Conservation (phyloP, 2,888 invertebrate species). For the Drosophila meridionalis region DNA sequence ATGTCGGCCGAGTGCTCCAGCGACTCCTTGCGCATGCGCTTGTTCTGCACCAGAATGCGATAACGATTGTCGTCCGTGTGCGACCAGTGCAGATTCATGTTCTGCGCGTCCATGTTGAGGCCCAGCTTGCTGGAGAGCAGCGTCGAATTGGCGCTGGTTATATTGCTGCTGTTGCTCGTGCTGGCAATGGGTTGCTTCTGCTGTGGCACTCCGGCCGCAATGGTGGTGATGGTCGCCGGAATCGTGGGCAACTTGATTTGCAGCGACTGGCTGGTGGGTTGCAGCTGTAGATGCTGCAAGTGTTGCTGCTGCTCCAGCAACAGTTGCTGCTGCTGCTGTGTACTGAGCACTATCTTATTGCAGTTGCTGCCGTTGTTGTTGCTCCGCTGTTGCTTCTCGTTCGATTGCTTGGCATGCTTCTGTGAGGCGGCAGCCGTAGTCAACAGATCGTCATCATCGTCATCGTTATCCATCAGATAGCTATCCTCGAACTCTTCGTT, state of each 20-base stretch:
- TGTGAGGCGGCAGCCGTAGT: slow-evolving; percentile 78
- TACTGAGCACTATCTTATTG: slow-evolving; percentile 50
- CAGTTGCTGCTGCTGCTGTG: slow-evolving; percentile 72
- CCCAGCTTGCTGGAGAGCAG: slow-evolving; percentile 60
- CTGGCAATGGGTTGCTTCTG: slow-evolving; percentile 72
- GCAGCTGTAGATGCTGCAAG: slow-evolving; percentile 77
- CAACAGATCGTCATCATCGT: slow-evolving; percentile 81
- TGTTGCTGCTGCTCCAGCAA: slow-evolving; percentile 81
- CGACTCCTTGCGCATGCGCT: slow-evolving; percentile 84
- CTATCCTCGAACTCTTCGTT: slow-evolving; percentile 84
- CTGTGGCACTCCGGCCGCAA: slow-evolving; percentile 40
- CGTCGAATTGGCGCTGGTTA: slow-evolving; percentile 60
- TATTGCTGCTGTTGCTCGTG: slow-evolving; percentile 43
- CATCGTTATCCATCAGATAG: slow-evolving; percentile 80
- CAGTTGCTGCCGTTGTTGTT: slow-evolving; percentile 38
- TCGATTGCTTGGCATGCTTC: slow-evolving; percentile 77
- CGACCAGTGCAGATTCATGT: slow-evolving; percentile 68
- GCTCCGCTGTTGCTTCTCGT: slow-evolving; percentile 61
- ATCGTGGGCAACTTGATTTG: slow-evolving; percentile 82
- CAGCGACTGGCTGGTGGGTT: slow-evolving; percentile 78
- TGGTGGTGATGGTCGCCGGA: slow-evolving; percentile 81
- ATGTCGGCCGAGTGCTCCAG: slow-evolving; percentile 85
- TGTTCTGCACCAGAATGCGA: slow-evolving; percentile 84
- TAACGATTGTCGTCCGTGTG: slow-evolving; percentile 84
- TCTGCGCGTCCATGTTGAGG: slow-evolving; percentile 56